Base-by-base conservation (phyloP, 1,140 invertebrate genomes). In the Drosophila watanabei region DNA sequence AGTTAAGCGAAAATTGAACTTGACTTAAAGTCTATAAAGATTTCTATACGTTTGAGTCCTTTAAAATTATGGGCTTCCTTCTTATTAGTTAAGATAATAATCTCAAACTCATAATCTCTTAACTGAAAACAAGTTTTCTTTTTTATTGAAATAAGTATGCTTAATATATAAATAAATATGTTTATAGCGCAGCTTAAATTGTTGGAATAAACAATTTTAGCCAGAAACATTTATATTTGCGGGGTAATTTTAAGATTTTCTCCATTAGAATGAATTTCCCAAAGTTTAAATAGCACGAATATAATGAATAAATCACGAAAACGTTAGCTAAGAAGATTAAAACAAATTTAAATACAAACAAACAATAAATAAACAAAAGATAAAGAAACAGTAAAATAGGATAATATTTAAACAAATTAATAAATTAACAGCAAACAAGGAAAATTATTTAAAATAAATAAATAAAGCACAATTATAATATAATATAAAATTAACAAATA, bases 1-100 rank as follows among this genome's bases (percentile, higher is more conserved):
- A 63, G 30, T 35, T 59, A 7, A 10, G 18, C 30, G 20, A 39
- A 37, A 69, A 39, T 18, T 41, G 51, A 49, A 79, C 59, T 20
- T 35, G 32, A 51, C 32, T 57, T 39, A 16, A 35, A 35, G 32
- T 35, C n/a, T 20, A 54, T 20, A 0, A 54, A 8, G 18, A 20
- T 8, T 14, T 4, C 4, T 6, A 20, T 35, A 5, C 7, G 32
- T 9, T 54, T 10, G 2, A 14, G 18, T 9, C 11, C 4, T 35
- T 14, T 14, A 20, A 16, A 18, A 51, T 30, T 30, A 11, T 32
- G 49, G 11, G 6, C 30, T 51, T 2, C 16, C 4, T 16, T 5
- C 6, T 2, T 52, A 18, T 30, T 5, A 30, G 20, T 20, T 52
- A 18, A 2, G 0, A 14, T 9, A 14, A 8, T 6, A 51, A 32